phyloP scores from a whole-genome alignment of 2,888 invertebrate species.

The Nasonovia ribisnigri region DNA sequence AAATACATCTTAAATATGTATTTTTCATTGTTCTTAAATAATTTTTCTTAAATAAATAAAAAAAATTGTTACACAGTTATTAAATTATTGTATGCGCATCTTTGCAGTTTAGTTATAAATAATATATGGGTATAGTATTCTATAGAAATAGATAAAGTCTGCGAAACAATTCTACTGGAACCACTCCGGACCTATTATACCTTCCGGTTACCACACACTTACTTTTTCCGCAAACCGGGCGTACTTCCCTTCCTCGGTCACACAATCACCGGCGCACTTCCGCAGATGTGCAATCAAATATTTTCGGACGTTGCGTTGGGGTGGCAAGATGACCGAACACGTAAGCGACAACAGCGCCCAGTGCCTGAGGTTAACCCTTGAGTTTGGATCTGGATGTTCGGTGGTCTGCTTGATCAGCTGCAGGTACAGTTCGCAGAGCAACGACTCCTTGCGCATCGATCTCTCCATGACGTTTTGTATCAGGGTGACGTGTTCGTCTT shows the following conservation, averaged over 20 bases:
- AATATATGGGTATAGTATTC: too few species aligned
- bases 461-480: constrained; percentile 91
- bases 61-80: background rate
- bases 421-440: constrained; percentile 90
- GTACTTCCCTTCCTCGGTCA: constrained; percentile 94
- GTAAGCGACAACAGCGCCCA: constrained; percentile 90
- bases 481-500: constrained; percentile 89
- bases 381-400: constrained; percentile 90
- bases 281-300: constrained; percentile 91
- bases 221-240: constrained; percentile 92
- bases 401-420: constrained; percentile 94
- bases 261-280: constrained; percentile 87
- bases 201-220: constrained; percentile 20
- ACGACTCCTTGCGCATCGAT: constrained; percentile 89
- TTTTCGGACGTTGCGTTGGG: constrained; percentile 86
- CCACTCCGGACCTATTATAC: background rate
- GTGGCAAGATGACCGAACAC: constrained; percentile 87
- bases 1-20: background rate
- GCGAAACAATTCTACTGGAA: background rate
- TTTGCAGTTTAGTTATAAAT: too few species aligned
- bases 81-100: background rate
- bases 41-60: background rate
- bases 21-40: background rate
- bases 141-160: background rate
- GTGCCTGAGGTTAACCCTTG: constrained; percentile 87